phyloP scores from a whole-genome alignment of 2,797 vertebrate genomes.

The Linurgus olivaceus region DNA sequence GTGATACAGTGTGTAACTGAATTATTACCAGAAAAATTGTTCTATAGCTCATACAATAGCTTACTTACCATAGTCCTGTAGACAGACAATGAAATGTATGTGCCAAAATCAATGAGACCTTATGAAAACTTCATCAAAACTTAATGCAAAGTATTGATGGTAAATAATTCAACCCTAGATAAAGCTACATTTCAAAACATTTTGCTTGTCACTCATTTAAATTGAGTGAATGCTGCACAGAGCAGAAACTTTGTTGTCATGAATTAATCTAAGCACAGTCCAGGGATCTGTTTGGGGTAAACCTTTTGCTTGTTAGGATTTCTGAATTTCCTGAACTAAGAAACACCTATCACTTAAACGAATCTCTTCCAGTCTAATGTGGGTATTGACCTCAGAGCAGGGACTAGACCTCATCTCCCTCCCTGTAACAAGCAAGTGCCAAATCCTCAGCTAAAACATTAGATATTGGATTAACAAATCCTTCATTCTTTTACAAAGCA shows the following conservation, averaged over 20 bases:
- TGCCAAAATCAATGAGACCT: not conserved
- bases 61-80: not conserved
- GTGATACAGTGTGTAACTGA: not conserved
- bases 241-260: not conserved
- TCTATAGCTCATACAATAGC: not conserved
- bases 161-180: constrained; percentile 1
- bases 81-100: not conserved
- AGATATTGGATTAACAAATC: not conserved
- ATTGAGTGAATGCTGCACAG: not conserved
- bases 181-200: constrained; percentile 4
- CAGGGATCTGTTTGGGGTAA: not conserved
- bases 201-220: not conserved
- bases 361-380: not conserved
- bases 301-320: not conserved
- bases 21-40: not conserved
- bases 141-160: not conserved
- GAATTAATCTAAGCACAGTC: not conserved
- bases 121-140: constrained; percentile 30
- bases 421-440: not conserved
- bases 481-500: not conserved
- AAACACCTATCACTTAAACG: not conserved
- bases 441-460: not conserved
- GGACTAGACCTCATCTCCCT: not conserved
- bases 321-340: not conserved
- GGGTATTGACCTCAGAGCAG: not conserved